These are phyloP conservation scores for Liodrosophila aerea DNA, from an alignment of 2,888 invertebrate genomes.

Conservation along the genomic window DNA sequence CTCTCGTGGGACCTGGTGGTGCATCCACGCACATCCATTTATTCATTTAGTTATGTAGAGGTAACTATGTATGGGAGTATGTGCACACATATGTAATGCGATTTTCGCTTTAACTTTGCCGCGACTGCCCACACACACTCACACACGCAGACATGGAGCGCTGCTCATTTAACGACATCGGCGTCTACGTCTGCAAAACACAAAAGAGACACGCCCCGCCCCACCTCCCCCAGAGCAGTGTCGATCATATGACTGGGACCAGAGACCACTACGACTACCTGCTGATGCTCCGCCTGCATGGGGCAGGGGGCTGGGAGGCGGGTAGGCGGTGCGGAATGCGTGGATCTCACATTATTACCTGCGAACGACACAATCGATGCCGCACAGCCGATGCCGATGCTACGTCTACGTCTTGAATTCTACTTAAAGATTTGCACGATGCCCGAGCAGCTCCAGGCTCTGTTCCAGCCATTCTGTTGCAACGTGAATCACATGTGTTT, in stretches of 20 bases:
- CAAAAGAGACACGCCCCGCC: conserved; percentile 66
- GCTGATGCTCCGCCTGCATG: conserved; percentile 53
- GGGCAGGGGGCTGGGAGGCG: conserved; percentile 11
- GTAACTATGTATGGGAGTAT: conserved; percentile 1
- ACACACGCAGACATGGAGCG: conserved; percentile 26
- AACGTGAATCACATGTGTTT: conserved; percentile 61
- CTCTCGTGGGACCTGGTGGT: conserved; percentile 65
- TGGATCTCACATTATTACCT: conserved; percentile 78
- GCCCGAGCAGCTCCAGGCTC: conserved; percentile 28
- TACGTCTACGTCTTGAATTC: conserved; percentile 56
- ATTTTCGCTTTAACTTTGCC: conserved; percentile 73
- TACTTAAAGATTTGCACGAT: conserved; percentile 62
- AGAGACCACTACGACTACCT: conserved; percentile 57
- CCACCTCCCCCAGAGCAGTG: conserved; percentile 37
- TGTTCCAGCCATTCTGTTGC: too few species aligned
- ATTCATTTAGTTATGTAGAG: not conserved
- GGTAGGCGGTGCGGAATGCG: conserved; percentile 65
- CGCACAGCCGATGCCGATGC: conserved; percentile 44
- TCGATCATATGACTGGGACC: conserved; percentile 68
- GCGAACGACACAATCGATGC: conserved; percentile 78
- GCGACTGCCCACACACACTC: conserved; percentile 56
- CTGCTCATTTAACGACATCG: conserved; percentile 75
- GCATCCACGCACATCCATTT: conserved; percentile 11
- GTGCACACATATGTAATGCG: conserved; percentile 52
- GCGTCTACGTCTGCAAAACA: conserved; percentile 76